phyloP scores from a whole-genome alignment of 92 coral and sea anemone species.

The Meandrina meandrites region DNA sequence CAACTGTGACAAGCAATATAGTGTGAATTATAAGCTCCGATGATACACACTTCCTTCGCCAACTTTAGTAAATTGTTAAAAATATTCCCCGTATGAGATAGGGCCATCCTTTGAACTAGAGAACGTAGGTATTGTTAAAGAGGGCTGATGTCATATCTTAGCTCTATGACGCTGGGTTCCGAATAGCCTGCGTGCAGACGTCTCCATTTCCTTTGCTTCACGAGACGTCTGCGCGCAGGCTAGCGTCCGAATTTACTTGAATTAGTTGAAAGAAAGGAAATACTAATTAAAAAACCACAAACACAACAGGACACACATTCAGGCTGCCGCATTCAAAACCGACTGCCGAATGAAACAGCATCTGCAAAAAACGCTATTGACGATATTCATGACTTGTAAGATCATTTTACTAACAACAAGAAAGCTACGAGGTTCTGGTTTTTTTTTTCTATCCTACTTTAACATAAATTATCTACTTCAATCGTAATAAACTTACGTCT shows the following conservation, averaged over 20 bases:
- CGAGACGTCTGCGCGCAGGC: no score
- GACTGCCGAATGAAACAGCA: not conserved
- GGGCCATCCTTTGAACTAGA: not conserved
- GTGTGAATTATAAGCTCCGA: not conserved
- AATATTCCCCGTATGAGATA: not conserved
- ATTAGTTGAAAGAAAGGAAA: not conserved
- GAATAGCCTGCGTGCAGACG: no score
- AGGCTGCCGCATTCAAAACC: not conserved
- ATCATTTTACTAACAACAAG: not conserved
- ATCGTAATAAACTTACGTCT: slow-evolving; percentile 15
- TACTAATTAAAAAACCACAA: not conserved
- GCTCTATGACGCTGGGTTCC: not conserved
- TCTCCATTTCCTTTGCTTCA: no score
- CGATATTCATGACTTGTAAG: not conserved
- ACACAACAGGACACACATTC: not conserved
- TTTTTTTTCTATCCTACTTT: not conserved
- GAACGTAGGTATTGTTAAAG: no score
- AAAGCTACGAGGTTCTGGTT: not conserved
- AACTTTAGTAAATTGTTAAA: not conserved
- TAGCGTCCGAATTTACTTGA: no score
- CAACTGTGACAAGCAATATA: not conserved
- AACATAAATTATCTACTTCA: not conserved
- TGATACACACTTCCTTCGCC: not conserved
- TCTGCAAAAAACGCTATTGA: not conserved
- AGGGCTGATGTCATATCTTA: not conserved